A percentile compares a stretch with the other conserved stretches of the same genome.
phyloP scores from a whole-genome alignment of 2,797 vertebrate species.

The Monodelphis domestica region DNA sequence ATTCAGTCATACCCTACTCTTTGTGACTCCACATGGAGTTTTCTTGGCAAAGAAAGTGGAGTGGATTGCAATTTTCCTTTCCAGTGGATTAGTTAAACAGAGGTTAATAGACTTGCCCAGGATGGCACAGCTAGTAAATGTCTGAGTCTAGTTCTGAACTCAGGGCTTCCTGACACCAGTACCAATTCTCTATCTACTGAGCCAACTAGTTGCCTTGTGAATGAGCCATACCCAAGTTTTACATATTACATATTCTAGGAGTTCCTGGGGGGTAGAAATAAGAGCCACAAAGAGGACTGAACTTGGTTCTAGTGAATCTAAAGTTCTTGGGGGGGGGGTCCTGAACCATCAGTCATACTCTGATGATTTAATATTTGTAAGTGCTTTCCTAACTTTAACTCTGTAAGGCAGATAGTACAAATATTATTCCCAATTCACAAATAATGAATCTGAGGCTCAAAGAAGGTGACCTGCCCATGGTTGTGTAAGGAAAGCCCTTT shows the following conservation, averaged over 20 bases:
- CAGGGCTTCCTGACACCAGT: no score
- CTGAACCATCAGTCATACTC: background rate
- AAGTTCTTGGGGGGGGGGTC: background rate
- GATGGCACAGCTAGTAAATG: background rate
- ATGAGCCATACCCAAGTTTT: background rate
- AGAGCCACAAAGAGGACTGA: background rate
- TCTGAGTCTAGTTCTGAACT: background rate
- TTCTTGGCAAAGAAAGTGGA: background rate
- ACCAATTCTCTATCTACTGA: background rate
- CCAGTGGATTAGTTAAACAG: background rate
- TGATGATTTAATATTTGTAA: background rate
- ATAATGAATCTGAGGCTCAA: background rate
- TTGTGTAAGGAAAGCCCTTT: background rate
- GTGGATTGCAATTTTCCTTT: no score
- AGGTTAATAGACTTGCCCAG: background rate
- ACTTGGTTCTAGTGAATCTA: background rate
- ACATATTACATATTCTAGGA: background rate
- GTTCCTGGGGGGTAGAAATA: background rate
- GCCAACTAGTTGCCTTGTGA: no score
- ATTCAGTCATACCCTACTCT: background rate
- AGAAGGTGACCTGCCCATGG: background rate
- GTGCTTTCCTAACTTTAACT: background rate
- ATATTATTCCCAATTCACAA: background rate
- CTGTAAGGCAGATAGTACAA: background rate
- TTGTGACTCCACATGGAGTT: background rate